These are phyloP conservation scores for Stichodactyla mertensii DNA, from an alignment of 64 coral and sea anemone species.

Conservation along the genomic window DNA sequence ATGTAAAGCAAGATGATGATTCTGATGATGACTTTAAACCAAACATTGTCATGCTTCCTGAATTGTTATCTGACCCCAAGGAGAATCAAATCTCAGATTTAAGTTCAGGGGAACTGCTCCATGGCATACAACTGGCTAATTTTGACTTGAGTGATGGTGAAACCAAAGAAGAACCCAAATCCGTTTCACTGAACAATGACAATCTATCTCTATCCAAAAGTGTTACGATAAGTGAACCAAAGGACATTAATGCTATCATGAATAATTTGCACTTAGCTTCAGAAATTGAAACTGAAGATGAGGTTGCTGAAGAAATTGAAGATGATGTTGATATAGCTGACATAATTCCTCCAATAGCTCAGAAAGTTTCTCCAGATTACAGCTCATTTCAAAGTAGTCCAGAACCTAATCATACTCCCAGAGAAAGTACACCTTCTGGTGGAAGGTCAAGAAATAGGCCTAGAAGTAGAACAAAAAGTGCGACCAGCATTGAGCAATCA, in stretches of 20 bases:
- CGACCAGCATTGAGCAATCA: conserved; percentile 16
- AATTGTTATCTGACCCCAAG: conserved; percentile 19
- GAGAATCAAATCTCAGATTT: conserved; percentile 32
- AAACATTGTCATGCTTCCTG: conserved; percentile 72
- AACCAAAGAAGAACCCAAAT: conserved; percentile 29
- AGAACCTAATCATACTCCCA: conserved; percentile 22
- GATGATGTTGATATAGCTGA: conserved; percentile 47
- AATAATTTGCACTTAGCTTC: conserved; percentile 44
- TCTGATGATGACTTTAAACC: conserved; percentile 92
- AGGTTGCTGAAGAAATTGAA: conserved; percentile 83
- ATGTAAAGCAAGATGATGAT: conserved; percentile 29
- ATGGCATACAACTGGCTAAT: conserved; percentile 83
- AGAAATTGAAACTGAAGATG: conserved; percentile 79
- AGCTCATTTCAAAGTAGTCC: conserved; percentile 13
- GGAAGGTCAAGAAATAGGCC: conserved; percentile 20
- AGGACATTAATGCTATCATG: conserved; percentile 21
- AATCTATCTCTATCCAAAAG: conserved; percentile 17
- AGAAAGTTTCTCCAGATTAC: not conserved
- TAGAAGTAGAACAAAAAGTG: conserved; percentile 21
- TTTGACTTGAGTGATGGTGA: conserved; percentile 66
- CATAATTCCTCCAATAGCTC: conserved; percentile 4
- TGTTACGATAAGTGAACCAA: conserved; percentile 24
- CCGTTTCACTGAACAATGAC: conserved; percentile 41
- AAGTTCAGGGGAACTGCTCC: conserved; percentile 68
- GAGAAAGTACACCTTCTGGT: conserved; percentile 29